A percentile compares a stretch with the other conserved stretches of the same genome.
Conservation (phyloP, 2,797 vertebrate genomes). For the Sebastes hubbsi region DNA sequence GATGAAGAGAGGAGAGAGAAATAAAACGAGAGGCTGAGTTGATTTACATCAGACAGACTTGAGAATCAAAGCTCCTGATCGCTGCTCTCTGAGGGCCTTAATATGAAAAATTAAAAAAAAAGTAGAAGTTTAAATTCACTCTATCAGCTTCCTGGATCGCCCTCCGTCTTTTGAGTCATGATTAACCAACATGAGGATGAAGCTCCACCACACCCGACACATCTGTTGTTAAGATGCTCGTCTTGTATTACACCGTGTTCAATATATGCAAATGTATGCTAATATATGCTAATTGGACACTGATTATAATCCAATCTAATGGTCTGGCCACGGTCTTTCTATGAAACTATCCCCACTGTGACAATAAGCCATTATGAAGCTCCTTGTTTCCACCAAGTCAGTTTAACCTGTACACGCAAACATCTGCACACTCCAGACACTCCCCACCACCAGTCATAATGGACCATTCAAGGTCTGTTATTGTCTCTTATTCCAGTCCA, state of each 20-base stretch:
- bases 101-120: neutral
- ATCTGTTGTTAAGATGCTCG: constrained; percentile 49
- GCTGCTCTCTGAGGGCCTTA: neutral
- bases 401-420: constrained; percentile 7
- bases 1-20: neutral
- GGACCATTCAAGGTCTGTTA: constrained; percentile 1
- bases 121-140: neutral
- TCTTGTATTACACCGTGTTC: neutral
- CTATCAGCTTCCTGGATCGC: neutral
- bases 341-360: constrained; percentile 32
- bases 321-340: constrained; percentile 16
- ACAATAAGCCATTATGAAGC: constrained; percentile 15
- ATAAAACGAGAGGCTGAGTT: too few species aligned
- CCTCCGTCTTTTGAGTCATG: neutral
- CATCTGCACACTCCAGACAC: constrained; percentile 16
- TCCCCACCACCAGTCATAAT: neutral
- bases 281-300: constrained; percentile 68
- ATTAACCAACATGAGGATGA: neutral
- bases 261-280: constrained; percentile 52
- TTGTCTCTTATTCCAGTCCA: neutral
- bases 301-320: constrained; percentile 48
- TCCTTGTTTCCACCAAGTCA: neutral
- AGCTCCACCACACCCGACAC: constrained; percentile 10
- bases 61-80: neutral
- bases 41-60: neutral